Evolutionary conservation across 2,113 vertebrate genomes (phyloP), one percentile per base, ranked within the genome.

Genomic region (Seriola dumerili): DNA sequence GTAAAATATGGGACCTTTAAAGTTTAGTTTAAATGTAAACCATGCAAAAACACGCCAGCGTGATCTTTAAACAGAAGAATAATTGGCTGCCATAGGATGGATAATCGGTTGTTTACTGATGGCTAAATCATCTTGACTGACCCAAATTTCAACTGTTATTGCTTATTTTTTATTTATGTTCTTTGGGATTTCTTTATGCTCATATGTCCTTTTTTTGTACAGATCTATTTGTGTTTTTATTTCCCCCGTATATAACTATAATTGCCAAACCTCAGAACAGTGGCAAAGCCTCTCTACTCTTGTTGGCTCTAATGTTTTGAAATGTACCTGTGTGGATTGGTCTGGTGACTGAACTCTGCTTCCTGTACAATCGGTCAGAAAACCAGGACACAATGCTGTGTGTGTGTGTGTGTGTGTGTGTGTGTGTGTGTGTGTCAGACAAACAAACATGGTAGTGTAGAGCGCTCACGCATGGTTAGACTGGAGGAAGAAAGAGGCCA

Each of bases 401-500:
- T 68, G 42, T 46, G 68, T 76, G 72, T 62, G 59, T 3, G n/a
- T 38, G 57, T 21, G 42, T 46, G 75, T 58, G 75, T 80, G 68
- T 75, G 61, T 48, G 46, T 48, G 46, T 16, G 14, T 16, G 46
- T 16, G 46, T 16, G 46, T 80, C 3, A 34, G 72, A 89, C 85
- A 87, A 87, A 89, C 78, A 91, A 89, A 82, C 83, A 85, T 82
- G 70, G 75, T 80, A 79, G 85, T 82, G 85, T 81, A 2, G 44
- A 66, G 81, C 17, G 10, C 85, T 89, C 85, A 90, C 52, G 83
- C 86, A 88, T 91, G 88, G 85, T 80, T 85, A 82, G 66, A 76
- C 69, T 76, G 84, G 62, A 55, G 76, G 57, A 73, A 80, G 83
- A 87, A 83, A 87, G 83, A 91, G 80, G 88, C 70, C 91, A 89